Conservation (phyloP, 1,140 invertebrate species). For the Neodiprion pinetum region DNA sequence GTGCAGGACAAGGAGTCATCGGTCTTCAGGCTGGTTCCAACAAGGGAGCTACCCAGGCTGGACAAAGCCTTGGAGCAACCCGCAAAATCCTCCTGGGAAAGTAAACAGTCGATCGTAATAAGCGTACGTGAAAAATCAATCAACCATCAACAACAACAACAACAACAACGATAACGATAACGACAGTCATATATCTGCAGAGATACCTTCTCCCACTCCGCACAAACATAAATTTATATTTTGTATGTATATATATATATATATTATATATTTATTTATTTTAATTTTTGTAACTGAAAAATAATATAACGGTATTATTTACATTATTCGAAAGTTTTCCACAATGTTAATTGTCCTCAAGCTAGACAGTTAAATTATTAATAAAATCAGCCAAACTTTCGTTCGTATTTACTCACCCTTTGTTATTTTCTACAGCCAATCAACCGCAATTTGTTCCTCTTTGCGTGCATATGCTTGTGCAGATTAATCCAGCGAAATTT, state of each 20-base stretch:
- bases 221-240: constrained; percentile 28
- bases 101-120: constrained; percentile 53
- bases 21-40: constrained; percentile 93
- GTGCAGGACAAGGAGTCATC: constrained; percentile 84
- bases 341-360: neutral
- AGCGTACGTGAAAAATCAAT: neutral
- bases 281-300: constrained; percentile 48
- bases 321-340: neutral
- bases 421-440: too few species aligned
- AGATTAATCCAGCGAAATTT: too few species aligned
- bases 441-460: too few species aligned
- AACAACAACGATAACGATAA: neutral
- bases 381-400: neutral
- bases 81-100: constrained; percentile 85
- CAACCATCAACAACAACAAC: neutral
- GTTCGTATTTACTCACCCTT: too few species aligned
- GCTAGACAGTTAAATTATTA: neutral
- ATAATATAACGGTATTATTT: constrained; percentile 26
- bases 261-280: constrained; percentile 39
- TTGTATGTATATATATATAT: constrained; percentile 42
- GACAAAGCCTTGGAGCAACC: constrained; percentile 89
- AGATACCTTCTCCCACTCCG: neutral
- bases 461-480: too few species aligned
- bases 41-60: constrained; percentile 87
- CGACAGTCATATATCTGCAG: neutral